These are phyloP conservation scores for Regulus satrapa DNA, from an alignment of 2,113 vertebrate genomes.

Conservation along the genomic window DNA sequence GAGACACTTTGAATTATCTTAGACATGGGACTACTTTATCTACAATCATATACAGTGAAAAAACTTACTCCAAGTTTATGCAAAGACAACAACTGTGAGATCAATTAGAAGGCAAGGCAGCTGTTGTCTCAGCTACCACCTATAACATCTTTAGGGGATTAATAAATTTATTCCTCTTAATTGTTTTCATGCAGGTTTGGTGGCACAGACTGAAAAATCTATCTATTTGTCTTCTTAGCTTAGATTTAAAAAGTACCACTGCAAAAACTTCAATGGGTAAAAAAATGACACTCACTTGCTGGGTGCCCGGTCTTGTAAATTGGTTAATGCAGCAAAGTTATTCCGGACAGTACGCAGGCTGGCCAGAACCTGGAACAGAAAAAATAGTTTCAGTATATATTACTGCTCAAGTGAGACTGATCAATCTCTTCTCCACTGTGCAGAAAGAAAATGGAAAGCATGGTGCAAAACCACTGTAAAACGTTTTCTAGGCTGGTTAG, in stretches of 20 bases:
- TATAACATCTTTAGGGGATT: background rate
- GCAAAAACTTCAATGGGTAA: background rate
- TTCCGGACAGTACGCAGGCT: constrained; percentile 97
- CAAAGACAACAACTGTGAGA: background rate
- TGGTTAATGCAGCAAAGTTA: constrained; percentile 98
- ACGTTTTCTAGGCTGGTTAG: background rate
- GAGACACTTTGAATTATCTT: background rate
- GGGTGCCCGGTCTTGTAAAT: constrained; percentile 90
- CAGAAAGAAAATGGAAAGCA: background rate
- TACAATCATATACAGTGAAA: background rate
- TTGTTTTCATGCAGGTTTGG: background rate
- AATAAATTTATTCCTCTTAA: background rate
- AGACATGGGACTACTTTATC: background rate
- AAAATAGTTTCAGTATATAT: background rate
- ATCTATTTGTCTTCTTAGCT: background rate
- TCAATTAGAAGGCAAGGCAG: background rate
- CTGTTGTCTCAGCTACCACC: background rate
- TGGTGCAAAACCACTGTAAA: background rate
- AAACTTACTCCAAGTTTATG: background rate
- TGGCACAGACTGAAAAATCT: background rate
- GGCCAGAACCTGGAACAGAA: constrained; percentile 86
- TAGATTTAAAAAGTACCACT: background rate
- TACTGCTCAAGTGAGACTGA: background rate
- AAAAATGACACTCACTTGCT: constrained; percentile 85
- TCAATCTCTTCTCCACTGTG: background rate